Conservation (phyloP, 2,797 vertebrate species). For the Neosilurus mollespiculum region DNA sequence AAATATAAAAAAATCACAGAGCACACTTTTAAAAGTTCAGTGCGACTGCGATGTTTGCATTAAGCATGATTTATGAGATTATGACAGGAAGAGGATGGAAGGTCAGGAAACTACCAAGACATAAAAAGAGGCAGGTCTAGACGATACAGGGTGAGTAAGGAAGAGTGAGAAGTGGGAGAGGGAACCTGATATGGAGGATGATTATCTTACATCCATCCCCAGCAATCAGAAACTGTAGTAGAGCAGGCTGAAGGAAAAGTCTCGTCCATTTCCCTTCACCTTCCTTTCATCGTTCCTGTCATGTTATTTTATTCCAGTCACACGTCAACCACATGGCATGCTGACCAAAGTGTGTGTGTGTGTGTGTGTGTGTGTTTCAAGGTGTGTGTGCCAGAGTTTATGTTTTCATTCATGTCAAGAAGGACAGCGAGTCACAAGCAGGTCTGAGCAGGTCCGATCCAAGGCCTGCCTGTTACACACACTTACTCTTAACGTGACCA, state of each 20-base stretch:
- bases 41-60: neutral
- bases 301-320: slow-evolving; percentile 51
- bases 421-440: slow-evolving; percentile 58
- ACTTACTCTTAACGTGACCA: neutral
- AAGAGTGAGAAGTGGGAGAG: neutral
- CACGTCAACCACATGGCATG: slow-evolving; percentile 25
- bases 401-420: slow-evolving; percentile 63
- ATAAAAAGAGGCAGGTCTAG: slow-evolving; percentile 37
- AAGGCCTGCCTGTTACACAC: slow-evolving; percentile 12
- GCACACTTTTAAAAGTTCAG: neutral
- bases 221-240: slow-evolving; percentile 51
- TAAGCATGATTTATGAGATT: neutral
- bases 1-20: neutral
- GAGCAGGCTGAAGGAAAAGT: neutral
- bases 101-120: slow-evolving; percentile 25
- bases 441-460: slow-evolving; percentile 65
- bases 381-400: slow-evolving; percentile 48
- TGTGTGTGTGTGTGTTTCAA: slow-evolving; percentile 37
- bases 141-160: slow-evolving; percentile 31
- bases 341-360: slow-evolving; percentile 47
- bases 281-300: slow-evolving; percentile 41
- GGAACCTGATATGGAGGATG: neutral
- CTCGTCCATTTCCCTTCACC: slow-evolving; percentile 23
- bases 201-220: slow-evolving; percentile 55
- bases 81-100: slow-evolving; percentile 20